Evolutionary conservation across 2,888 invertebrate species (phyloP).

Genomic region (Cosmorhoe ocellata): DNA sequence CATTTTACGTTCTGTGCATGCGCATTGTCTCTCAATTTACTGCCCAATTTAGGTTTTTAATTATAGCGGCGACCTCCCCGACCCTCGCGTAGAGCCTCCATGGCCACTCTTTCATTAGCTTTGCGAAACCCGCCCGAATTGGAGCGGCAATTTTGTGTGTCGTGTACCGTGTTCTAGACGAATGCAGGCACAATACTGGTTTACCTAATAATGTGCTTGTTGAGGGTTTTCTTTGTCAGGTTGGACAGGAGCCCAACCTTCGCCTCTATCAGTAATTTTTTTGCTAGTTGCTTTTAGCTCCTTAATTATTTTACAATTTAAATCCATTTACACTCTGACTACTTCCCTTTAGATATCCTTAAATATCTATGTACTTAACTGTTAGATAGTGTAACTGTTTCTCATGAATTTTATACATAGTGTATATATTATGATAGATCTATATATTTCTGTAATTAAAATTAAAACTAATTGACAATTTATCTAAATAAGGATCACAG

Average conservation of each 20-base stretch:
- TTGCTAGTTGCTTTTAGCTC: too few relatives aligned
- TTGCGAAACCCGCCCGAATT: constrained; percentile 75
- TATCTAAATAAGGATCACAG: too few relatives aligned
- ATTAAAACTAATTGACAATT: too few relatives aligned
- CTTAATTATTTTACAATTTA: too few relatives aligned
- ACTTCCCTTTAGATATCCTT: too few relatives aligned
- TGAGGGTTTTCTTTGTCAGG: neutral
- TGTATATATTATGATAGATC: too few relatives aligned
- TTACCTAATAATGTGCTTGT: constrained; percentile 6
- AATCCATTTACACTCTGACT: too few relatives aligned
- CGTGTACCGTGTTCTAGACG: constrained; percentile 63
- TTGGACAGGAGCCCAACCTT: too few relatives aligned
- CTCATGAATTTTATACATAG: too few relatives aligned
- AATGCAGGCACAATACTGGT: constrained; percentile 37
- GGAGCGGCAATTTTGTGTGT: constrained; percentile 72
- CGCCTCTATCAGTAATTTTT: neutral
- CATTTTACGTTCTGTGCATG: constrained; percentile 8
- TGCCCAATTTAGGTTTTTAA: constrained; percentile 43
- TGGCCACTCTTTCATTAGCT: constrained; percentile 64
- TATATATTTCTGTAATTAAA: too few relatives aligned
- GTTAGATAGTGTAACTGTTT: too few relatives aligned
- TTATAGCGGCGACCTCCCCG: constrained; percentile 51
- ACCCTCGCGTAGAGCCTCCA: constrained; percentile 47
- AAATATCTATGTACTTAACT: too few relatives aligned
- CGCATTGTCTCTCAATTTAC: constrained; percentile 24